A percentile compares a stretch with the other conserved stretches of the same genome.
Evolutionary conservation across 1,140 invertebrate species (phyloP).

Genomic region (Zaprionus taronus): DNA sequence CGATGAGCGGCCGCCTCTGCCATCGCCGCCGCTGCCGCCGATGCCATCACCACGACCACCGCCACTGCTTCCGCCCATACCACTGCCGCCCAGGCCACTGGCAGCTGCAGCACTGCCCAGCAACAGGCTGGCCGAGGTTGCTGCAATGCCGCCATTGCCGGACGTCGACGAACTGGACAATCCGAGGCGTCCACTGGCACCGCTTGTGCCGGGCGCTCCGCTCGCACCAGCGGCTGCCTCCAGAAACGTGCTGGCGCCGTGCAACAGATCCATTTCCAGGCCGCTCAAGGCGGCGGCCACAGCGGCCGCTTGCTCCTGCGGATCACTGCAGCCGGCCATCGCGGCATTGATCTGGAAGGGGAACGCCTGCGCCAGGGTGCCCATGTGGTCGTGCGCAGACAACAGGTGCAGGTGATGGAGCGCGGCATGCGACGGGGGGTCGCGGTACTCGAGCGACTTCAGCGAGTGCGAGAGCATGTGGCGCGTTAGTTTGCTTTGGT

Average conservation of each 20-base stretch:
- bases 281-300: slow-evolving; percentile 71
- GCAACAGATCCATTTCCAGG: slow-evolving; percentile 82
- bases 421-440: slow-evolving; percentile 85
- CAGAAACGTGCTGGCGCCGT: slow-evolving; percentile 82
- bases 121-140: slow-evolving; percentile 30
- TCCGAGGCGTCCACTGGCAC: slow-evolving; percentile 49
- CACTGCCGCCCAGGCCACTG: slow-evolving; percentile 18
- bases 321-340: slow-evolving; percentile 83
- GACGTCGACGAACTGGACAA: slow-evolving; percentile 42
- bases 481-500: slow-evolving; percentile 94
- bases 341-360: slow-evolving; percentile 85
- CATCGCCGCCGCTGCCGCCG: slow-evolving; percentile 26
- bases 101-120: slow-evolving; percentile 35
- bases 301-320: slow-evolving; percentile 85
- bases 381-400: slow-evolving; percentile 84
- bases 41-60: slow-evolving; percentile 18
- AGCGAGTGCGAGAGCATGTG: slow-evolving; percentile 94
- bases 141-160: slow-evolving; percentile 49
- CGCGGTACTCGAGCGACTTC: slow-evolving; percentile 93
- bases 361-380: slow-evolving; percentile 73
- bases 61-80: slow-evolving; percentile 35
- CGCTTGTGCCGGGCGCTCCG: slow-evolving; percentile 52
- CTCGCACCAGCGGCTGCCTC: slow-evolving; percentile 26
- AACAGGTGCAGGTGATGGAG: slow-evolving; percentile 84
- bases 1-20: slow-evolving; percentile 58